Evolutionary conservation across 2,888 invertebrate species (phyloP).

Genomic region (Lymantria monacha): DNA sequence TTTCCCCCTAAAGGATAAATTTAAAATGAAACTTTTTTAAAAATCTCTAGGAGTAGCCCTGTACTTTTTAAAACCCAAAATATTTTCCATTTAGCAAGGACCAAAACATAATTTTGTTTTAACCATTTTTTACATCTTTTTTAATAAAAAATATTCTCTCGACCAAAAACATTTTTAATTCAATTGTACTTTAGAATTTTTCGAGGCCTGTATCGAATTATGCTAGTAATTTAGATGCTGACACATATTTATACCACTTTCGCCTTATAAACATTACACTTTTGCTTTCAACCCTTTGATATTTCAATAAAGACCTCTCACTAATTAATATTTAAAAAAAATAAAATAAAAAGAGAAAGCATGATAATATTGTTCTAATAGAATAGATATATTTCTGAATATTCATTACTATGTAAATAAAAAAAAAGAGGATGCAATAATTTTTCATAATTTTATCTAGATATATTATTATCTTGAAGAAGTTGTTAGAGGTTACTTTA

Average conservation of each 20-base stretch:
- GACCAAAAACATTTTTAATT: constrained; percentile 62
- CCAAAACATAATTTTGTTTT: constrained; percentile 51
- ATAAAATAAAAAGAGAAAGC: constrained; percentile 22
- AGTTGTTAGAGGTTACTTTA: constrained; percentile 64
- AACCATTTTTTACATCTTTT: constrained; percentile 43
- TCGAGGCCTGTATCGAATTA: constrained; percentile 59
- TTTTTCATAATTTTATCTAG: constrained; percentile 69
- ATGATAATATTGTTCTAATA: constrained; percentile 46
- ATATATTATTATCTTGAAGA: constrained; percentile 37
- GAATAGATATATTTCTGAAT: constrained; percentile 46
- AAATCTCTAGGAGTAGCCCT: constrained; percentile 41
- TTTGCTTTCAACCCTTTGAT: constrained; percentile 54
- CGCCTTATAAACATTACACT: constrained; percentile 57
- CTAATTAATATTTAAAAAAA: constrained; percentile 32
- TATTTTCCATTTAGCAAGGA: constrained; percentile 58
- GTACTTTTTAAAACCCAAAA: constrained; percentile 40
- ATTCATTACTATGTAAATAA: constrained; percentile 64
- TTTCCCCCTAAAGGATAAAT: constrained; percentile 35
- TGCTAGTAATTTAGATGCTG: constrained; percentile 55
- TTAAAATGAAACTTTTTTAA: constrained; percentile 40
- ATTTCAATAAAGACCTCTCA: constrained; percentile 43
- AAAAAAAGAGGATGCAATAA: constrained; percentile 67
- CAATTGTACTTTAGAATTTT: constrained; percentile 56
- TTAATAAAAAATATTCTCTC: constrained; percentile 44
- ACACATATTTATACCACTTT: constrained; percentile 54